phyloP scores from a whole-genome alignment of 2,797 vertebrate species.

The Mico argentatus region DNA sequence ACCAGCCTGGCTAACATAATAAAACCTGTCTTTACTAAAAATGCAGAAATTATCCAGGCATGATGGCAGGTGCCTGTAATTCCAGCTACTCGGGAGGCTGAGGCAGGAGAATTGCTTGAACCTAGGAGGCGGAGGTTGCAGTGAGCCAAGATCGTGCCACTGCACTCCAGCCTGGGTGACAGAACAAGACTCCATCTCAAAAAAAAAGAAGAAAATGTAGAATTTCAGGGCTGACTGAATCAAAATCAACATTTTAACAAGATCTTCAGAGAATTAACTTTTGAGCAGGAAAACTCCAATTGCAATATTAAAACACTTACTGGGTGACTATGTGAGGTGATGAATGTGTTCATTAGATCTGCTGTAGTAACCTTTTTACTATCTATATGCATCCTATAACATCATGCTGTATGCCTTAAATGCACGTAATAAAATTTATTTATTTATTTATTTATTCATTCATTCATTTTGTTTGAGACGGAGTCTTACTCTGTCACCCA shows the following conservation, averaged over 20 bases:
- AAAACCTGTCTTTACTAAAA: neutral
- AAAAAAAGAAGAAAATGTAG: neutral
- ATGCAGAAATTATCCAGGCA: neutral
- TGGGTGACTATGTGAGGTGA: neutral
- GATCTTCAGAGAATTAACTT: neutral
- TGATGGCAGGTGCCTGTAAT: neutral
- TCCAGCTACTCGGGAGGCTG: neutral
- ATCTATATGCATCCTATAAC: neutral
- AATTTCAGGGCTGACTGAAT: neutral
- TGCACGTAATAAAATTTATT: neutral
- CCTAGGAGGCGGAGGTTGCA: neutral
- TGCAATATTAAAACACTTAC: neutral
- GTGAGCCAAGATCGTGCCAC: neutral
- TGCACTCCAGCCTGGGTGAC: neutral
- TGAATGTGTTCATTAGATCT: neutral
- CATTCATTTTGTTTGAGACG: neutral
- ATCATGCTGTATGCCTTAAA: neutral
- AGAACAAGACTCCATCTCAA: neutral
- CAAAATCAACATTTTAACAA: neutral
- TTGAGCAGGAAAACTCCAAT: neutral
- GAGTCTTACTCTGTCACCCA: neutral
- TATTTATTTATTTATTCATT: neutral
- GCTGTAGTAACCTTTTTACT: neutral
- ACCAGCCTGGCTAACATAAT: neutral
- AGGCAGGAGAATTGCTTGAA: neutral